Base-by-base conservation (phyloP, 2,797 vertebrate genomes). In the Poeciliopsis presidionis region DNA sequence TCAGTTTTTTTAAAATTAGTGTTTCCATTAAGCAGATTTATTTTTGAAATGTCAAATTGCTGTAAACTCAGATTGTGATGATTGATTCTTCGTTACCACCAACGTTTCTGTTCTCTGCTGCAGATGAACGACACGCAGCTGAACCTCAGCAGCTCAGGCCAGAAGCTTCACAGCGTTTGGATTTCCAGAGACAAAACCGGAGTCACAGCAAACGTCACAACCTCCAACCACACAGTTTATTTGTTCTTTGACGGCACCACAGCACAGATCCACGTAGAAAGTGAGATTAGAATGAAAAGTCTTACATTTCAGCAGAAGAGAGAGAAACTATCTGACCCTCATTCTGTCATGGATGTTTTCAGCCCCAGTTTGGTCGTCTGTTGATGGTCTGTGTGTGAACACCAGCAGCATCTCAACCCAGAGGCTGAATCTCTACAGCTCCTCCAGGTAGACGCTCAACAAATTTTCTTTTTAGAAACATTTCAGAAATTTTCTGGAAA, bases 221-320 rank as follows among this genome's bases (percentile, higher is more conserved):
- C 12, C 5, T 76, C 76, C 6, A 61, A 43, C 39, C 18, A 75
- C 72, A 83, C 22, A 0, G 6, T 84, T 2, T 78, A 77, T 18
- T 73, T 92, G 30, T 30, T 72, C 73, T 91, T 91, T 71, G 69
- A 86, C 13, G 74, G 85, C 36, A 25, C 70, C 71, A 75, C 47
- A 0, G 11, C 77, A 5, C 72, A 69, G 5, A 77, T 86, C 41
- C 41, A 39, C 43, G 3, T 51, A 22, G 65, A 4, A 67, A 72
- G 85, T 86, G 80, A n/a, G 51, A 41, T n/a, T 1, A 28, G 55
- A 5, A 1, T n/a, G 11, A 67, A 41, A 41, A 1, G 7, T 41
- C 7, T 22, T 12, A 41, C 4, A 11, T 41, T 41, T 67, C 3
- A 12, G 30, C 30, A 36, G 7, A 0, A 36, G 4, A 39, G 5